Conservation (phyloP, 2,113 vertebrate genomes). For the Tyto alba region DNA sequence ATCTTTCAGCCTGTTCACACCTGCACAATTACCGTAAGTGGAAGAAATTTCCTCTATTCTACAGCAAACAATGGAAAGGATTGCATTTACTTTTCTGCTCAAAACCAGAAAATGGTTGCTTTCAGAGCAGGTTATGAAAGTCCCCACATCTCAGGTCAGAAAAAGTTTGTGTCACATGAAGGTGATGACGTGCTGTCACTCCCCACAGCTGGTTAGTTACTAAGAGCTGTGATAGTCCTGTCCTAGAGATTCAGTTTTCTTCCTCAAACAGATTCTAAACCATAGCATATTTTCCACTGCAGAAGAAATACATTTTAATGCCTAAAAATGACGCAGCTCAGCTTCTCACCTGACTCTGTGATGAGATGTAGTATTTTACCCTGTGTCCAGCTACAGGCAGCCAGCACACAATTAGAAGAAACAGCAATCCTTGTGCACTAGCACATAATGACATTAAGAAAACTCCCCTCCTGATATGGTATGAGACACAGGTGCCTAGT, state of each 20-base stretch:
- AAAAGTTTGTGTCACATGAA: background rate
- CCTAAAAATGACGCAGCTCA: background rate
- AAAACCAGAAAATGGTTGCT: background rate
- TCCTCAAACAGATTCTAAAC: background rate
- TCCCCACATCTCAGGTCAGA: background rate
- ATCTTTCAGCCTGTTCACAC: conserved; percentile 7
- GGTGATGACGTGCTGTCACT: background rate
- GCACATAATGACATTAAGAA: background rate
- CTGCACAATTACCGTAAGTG: conserved; percentile 9
- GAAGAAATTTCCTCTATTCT: conserved; percentile 21
- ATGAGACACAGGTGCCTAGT: background rate
- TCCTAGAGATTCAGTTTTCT: background rate
- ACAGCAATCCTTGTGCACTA: no score
- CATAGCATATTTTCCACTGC: background rate
- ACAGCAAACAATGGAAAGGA: background rate
- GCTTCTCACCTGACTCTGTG: background rate
- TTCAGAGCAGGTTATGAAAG: background rate
- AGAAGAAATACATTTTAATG: background rate
- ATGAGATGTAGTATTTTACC: background rate
- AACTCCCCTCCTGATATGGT: background rate
- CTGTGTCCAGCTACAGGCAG: background rate
- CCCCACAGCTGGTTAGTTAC: background rate
- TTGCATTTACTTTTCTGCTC: background rate
- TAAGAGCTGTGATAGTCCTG: background rate
- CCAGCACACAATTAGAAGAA: background rate